Conservation (phyloP, 2,113 vertebrate genomes). For the Antechinus stuartii region DNA sequence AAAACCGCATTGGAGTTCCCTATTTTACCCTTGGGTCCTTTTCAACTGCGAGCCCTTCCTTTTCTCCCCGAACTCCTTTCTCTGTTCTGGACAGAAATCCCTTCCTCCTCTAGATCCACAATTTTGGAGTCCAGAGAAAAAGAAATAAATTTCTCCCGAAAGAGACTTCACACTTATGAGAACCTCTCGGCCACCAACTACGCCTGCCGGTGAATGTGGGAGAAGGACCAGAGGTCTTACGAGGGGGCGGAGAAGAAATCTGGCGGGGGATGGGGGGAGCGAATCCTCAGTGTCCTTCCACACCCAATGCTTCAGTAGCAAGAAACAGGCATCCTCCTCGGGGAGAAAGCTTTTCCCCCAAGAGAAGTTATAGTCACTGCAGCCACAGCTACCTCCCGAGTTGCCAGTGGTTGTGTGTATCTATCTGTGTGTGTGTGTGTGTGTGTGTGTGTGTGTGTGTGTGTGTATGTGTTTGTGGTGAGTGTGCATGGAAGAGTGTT, state of each 20-base stretch:
- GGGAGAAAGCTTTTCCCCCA: not conserved
- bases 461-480: constrained; percentile 23
- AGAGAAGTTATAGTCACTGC: not conserved
- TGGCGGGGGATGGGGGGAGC: not conserved
- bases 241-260: not conserved
- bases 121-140: not conserved
- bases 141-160: not conserved
- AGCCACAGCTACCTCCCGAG: not conserved
- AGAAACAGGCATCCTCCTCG: not conserved
- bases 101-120: not conserved
- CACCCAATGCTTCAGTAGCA: not conserved
- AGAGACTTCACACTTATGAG: not conserved
- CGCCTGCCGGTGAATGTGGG: not conserved
- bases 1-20: not conserved
- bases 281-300: not conserved
- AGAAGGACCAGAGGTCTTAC: not conserved
- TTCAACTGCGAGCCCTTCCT: not conserved
- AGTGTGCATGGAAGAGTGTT: constrained; percentile 51
- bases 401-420: not conserved
- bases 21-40: not conserved
- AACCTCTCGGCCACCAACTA: not conserved
- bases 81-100: not conserved
- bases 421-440: not conserved
- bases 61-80: not conserved
- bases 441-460: constrained; percentile 9